Percentiles rank a stretch among this genome's conserved stretches.
Conservation (phyloP, 2,888 invertebrate genomes). For the Proisotoma minuta region DNA sequence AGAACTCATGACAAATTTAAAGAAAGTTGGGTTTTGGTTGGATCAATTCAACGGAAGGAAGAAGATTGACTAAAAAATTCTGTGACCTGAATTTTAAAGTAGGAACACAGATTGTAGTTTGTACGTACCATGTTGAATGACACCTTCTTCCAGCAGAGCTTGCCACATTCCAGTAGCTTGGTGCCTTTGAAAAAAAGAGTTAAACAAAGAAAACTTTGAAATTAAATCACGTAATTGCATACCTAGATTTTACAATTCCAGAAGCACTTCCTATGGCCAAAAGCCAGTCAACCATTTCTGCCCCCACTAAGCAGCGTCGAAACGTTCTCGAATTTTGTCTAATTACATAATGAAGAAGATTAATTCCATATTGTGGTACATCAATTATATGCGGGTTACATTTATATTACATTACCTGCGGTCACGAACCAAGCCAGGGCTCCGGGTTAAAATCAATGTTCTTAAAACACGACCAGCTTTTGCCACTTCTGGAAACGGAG, state of each 20-base stretch:
- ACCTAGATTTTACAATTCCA: conserved; percentile 50
- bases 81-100: neutral
- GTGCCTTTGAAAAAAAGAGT: too few species aligned
- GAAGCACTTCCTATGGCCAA: conserved; percentile 56
- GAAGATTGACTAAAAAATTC: neutral
- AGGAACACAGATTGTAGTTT: too few species aligned
- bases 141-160: conserved; percentile 71
- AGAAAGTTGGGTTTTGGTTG: neutral
- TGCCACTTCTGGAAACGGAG: conserved; percentile 58
- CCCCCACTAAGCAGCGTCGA: conserved; percentile 61
- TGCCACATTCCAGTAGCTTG: conserved; percentile 81
- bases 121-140: conserved; percentile 66
- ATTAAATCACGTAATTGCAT: too few species aligned
- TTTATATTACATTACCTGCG: too few species aligned
- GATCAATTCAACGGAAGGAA: neutral
- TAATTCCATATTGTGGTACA: too few species aligned
- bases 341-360: too few species aligned
- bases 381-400: too few species aligned
- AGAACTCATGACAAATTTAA: too few species aligned
- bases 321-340: conserved; percentile 51
- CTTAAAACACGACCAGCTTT: conserved; percentile 67
- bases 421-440: conserved; percentile 62
- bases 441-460: conserved; percentile 61
- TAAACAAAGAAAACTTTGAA: too few species aligned
- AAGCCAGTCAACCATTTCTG: conserved; percentile 77